phyloP scores from a whole-genome alignment of 2,888 invertebrate genomes.

The Eristalis pertinax region DNA sequence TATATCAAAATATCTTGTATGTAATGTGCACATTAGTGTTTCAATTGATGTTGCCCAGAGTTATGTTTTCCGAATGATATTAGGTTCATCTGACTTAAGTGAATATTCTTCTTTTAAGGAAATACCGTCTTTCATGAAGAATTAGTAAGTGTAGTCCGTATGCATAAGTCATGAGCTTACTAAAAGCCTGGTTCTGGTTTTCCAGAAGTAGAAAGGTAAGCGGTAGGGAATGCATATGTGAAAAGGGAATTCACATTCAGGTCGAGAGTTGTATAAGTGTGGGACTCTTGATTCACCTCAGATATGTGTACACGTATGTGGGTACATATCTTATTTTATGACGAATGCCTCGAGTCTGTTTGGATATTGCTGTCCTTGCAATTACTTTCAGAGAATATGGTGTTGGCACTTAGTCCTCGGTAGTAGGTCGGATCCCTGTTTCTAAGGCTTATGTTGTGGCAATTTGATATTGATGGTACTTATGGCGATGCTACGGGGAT shows the following conservation, averaged over 20 bases:
- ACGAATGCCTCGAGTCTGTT: constrained; percentile 64
- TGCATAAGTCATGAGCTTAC: constrained; percentile 66
- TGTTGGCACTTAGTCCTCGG: constrained; percentile 20
- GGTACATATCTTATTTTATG: constrained; percentile 38
- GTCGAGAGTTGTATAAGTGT: constrained; percentile 65
- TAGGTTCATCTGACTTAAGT: not conserved
- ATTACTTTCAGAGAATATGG: constrained; percentile 52
- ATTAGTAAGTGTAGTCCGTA: constrained; percentile 21
- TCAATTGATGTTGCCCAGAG: not conserved
- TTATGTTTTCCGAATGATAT: not conserved
- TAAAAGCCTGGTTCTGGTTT: constrained; percentile 52
- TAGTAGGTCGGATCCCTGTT: constrained; percentile 29
- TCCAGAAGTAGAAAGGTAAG: constrained; percentile 7
- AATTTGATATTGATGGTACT: constrained; percentile 67
- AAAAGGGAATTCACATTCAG: constrained; percentile 65
- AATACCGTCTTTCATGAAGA: not conserved
- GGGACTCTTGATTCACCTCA: constrained; percentile 63
- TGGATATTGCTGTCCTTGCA: constrained; percentile 70
- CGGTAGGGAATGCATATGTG: constrained; percentile 41
- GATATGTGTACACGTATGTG: constrained; percentile 11
- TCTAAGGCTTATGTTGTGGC: constrained; percentile 56
- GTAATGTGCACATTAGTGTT: too few relatives aligned
- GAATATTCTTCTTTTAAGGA: not conserved
- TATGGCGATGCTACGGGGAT: constrained; percentile 28
- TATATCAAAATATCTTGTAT: too few relatives aligned